These are phyloP conservation scores for Melanotaenia boesemani DNA, from an alignment of 2,797 vertebrate genomes.

Conservation along the genomic window DNA sequence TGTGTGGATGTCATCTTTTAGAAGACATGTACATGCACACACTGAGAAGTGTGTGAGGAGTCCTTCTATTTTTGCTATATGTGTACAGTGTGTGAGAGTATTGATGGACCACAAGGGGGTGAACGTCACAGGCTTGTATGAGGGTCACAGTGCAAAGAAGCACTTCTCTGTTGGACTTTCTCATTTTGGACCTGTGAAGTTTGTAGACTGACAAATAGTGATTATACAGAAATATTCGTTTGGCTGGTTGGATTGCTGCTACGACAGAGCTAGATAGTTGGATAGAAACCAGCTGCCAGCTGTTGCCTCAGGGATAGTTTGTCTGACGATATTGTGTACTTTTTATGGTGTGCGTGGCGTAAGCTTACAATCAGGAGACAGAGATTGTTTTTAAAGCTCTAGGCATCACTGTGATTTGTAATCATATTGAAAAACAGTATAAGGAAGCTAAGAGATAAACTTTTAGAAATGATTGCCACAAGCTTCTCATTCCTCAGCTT, in stretches of 20 bases:
- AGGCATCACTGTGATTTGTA: slow-evolving; percentile 81
- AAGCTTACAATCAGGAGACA: slow-evolving; percentile 81
- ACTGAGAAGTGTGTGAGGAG: slow-evolving; percentile 54
- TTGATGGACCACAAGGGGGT: slow-evolving; percentile 81
- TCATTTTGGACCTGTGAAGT: slow-evolving; percentile 77
- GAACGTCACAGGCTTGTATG: slow-evolving; percentile 59
- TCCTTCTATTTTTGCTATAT: slow-evolving; percentile 69
- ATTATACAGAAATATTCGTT: slow-evolving; percentile 62
- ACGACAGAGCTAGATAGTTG: slow-evolving; percentile 72
- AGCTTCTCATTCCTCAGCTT: slow-evolving; percentile 55
- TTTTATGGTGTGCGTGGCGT: slow-evolving; percentile 73
- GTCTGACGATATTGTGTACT: slow-evolving; percentile 71
- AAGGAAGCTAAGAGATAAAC: slow-evolving; percentile 73
- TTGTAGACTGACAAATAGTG: slow-evolving; percentile 67
- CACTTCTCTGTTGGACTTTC: slow-evolving; percentile 52
- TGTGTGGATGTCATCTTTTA: slow-evolving; percentile 24
- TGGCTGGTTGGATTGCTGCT: slow-evolving; percentile 77
- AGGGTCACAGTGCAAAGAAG: slow-evolving; percentile 62
- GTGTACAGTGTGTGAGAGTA: slow-evolving; percentile 74
- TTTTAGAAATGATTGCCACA: slow-evolving; percentile 46
- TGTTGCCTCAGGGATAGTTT: slow-evolving; percentile 81
- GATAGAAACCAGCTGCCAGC: slow-evolving; percentile 67
- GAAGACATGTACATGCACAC: slow-evolving; percentile 39
- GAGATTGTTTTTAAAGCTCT: slow-evolving; percentile 77
- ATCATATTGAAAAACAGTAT: slow-evolving; percentile 72